phyloP scores from a whole-genome alignment of 2,797 vertebrate species.

The Perodicticus potto region DNA sequence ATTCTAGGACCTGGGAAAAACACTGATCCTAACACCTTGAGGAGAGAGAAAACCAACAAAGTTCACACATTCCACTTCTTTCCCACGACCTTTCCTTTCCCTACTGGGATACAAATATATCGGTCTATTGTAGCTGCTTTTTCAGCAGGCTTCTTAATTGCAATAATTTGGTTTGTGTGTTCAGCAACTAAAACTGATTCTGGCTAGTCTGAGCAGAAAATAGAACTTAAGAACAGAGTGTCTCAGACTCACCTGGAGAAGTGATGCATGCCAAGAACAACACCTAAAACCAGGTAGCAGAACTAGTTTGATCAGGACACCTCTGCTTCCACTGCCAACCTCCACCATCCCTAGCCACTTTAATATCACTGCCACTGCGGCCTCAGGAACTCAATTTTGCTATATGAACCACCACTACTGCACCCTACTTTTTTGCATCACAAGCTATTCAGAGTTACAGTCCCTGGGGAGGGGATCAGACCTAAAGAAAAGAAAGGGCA shows the following conservation, averaged over 20 bases:
- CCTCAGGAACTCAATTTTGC: neutral
- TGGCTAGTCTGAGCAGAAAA: conserved; percentile 20
- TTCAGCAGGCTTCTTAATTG: neutral
- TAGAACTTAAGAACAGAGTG: conserved; percentile 50
- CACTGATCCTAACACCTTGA: conserved; percentile 44
- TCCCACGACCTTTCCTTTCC: conserved; percentile 50
- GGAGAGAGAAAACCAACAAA: neutral
- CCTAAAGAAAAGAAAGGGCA: conserved; percentile 56
- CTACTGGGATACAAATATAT: conserved; percentile 25
- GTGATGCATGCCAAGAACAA: conserved; percentile 61
- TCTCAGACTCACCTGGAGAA: conserved; percentile 43
- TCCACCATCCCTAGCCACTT: neutral
- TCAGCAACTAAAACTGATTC: conserved; percentile 51
- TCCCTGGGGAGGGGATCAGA: neutral
- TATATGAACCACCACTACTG: neutral
- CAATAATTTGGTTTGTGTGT: conserved; percentile 28
- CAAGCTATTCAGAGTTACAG: conserved; percentile 11
- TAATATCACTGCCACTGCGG: neutral
- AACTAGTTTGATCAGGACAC: conserved; percentile 48
- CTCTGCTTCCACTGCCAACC: conserved; percentile 1
- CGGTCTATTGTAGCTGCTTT: neutral
- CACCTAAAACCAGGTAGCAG: conserved; percentile 42
- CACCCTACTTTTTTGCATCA: neutral
- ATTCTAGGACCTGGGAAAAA: conserved; percentile 50
- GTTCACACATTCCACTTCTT: conserved; percentile 28